A percentile compares a stretch with the other conserved stretches of the same genome.
Conservation (phyloP, 2,888 invertebrate species). For the Pachydiplax longipennis region DNA sequence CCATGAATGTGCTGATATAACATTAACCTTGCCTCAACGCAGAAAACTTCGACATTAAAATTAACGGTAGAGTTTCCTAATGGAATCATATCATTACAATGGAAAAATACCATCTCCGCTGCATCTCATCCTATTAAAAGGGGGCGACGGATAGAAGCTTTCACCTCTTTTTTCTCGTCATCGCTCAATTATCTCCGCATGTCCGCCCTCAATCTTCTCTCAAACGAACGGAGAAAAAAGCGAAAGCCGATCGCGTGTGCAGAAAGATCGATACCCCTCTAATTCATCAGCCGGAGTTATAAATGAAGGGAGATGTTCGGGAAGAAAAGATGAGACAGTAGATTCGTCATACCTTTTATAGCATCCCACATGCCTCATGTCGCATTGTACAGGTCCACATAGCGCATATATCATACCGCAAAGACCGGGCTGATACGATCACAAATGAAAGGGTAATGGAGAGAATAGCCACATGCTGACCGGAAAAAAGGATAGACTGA, state of each 20-base stretch:
- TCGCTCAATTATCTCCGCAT: neutral
- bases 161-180: neutral
- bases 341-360: too few relatives aligned
- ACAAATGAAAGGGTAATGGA: too few relatives aligned
- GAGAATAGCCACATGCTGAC: too few relatives aligned
- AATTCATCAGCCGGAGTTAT: neutral
- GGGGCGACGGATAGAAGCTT: neutral
- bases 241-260: neutral
- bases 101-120: neutral
- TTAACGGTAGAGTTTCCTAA: too few relatives aligned
- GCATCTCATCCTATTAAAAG: neutral
- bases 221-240: neutral
- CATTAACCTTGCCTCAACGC: too few relatives aligned
- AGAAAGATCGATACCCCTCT: neutral
- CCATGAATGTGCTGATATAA: too few relatives aligned
- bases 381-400: too few relatives aligned
- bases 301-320: neutral
- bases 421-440: too few relatives aligned
- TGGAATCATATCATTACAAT: neutral
- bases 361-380: too few relatives aligned
- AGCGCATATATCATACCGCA: too few relatives aligned
- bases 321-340: neutral
- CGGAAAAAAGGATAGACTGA: too few relatives aligned
- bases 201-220: neutral
- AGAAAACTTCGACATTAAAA: too few relatives aligned